These are phyloP conservation scores for Tuberolachnus salignus DNA, from an alignment of 2,888 invertebrate genomes.

Conservation along the genomic window DNA sequence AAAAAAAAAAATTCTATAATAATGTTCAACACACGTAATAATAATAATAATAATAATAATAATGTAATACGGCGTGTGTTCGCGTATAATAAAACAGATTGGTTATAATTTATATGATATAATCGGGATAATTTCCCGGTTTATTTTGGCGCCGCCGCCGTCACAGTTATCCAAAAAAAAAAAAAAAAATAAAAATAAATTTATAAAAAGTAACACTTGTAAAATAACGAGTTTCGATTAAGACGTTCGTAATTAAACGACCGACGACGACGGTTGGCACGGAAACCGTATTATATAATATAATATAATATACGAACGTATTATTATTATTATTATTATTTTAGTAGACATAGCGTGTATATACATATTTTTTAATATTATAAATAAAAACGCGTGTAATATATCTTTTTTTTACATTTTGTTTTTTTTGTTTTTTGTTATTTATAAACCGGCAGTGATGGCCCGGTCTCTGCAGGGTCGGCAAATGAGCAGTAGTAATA, in stretches of 20 bases:
- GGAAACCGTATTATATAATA: too few species aligned
- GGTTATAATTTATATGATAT: neutral
- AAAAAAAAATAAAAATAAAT: neutral
- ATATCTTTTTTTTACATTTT: too few species aligned
- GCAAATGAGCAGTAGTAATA: too few species aligned
- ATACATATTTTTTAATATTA: neutral
- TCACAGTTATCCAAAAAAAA: neutral
- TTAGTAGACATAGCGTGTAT: neutral
- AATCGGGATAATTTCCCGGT: neutral
- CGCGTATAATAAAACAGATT: neutral
- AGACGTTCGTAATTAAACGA: constrained; percentile 49
- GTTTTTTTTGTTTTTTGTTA: too few species aligned
- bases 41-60: too few species aligned
- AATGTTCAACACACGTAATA: too few species aligned
- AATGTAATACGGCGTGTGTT: neutral
- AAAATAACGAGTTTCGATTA: constrained; percentile 42
- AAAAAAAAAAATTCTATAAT: too few species aligned
- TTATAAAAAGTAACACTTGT: constrained; percentile 45
- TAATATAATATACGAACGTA: constrained; percentile 16
- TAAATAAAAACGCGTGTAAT: neutral
- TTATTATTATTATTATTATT: neutral
- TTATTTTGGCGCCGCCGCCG: neutral
- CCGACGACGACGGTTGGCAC: constrained; percentile 14
- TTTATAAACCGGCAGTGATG: constrained; percentile 28
- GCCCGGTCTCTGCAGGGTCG: too few species aligned